Percentiles rank a stretch among this genome's conserved stretches.
phyloP scores from a whole-genome alignment of 1,140 invertebrate species.

The Mycetomoellerius zeteki region DNA sequence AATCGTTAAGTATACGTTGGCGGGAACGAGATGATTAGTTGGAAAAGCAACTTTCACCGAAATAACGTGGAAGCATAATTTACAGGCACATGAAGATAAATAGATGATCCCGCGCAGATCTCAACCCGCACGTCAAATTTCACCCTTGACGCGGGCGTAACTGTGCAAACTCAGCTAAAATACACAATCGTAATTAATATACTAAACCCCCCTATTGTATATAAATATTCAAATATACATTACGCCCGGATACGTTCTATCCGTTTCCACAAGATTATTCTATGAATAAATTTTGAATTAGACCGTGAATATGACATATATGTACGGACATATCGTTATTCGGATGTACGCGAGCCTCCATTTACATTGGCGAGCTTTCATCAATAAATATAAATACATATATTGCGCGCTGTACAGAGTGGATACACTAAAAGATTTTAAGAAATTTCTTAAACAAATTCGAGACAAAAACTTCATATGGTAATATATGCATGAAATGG shows the following conservation, averaged over 20 bases:
- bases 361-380: conserved; percentile 31
- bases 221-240: conserved; percentile 51
- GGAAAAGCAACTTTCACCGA: not conserved
- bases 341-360: conserved; percentile 11
- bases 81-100: not conserved
- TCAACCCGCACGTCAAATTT: not conserved
- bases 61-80: not conserved
- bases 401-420: not conserved
- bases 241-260: conserved; percentile 24
- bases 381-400: conserved; percentile 43
- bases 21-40: not conserved
- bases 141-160: conserved; percentile 6
- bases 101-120: not conserved
- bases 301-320: conserved; percentile 40
- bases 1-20: not conserved
- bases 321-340: conserved; percentile 4
- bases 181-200: conserved; percentile 40
- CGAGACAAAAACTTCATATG: no score
- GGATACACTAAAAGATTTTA: no score
- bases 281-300: conserved; percentile 56
- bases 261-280: conserved; percentile 41
- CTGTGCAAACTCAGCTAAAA: conserved; percentile 21
- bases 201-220: conserved; percentile 13
- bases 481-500: no score
- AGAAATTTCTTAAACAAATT: no score